These are phyloP conservation scores for Engystomops pustulosus DNA, from an alignment of 2,113 vertebrate genomes.

Conservation along the genomic window DNA sequence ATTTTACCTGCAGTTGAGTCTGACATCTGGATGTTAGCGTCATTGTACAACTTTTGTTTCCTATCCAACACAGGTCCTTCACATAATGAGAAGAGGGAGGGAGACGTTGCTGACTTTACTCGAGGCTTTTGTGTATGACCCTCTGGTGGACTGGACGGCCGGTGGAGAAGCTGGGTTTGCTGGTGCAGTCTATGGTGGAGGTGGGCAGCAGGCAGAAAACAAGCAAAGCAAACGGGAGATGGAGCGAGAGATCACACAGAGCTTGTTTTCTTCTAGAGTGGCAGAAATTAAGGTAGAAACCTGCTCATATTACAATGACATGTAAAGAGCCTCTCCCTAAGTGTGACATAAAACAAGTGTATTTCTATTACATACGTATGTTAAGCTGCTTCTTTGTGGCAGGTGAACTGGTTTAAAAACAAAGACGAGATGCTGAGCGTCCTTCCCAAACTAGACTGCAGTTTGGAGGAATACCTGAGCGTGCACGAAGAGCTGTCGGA, in stretches of 20 bases:
- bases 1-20: too few species aligned
- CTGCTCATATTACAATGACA: neutral
- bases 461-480: constrained; percentile 88
- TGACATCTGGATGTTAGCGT: too few species aligned
- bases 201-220: constrained; percentile 94
- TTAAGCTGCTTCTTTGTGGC: constrained; percentile 47
- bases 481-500: constrained; percentile 89
- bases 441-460: constrained; percentile 89
- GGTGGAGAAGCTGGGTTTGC: constrained; percentile 96
- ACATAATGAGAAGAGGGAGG: constrained; percentile 95
- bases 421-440: constrained; percentile 94
- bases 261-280: constrained; percentile 95
- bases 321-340: neutral
- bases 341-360: neutral
- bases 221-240: constrained; percentile 98
- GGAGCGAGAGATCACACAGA: constrained; percentile 97
- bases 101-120: constrained; percentile 93
- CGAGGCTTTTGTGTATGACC: constrained; percentile 97
- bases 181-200: constrained; percentile 95
- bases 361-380: too few species aligned
- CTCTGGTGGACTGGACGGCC: constrained; percentile 97
- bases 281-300: constrained; percentile 92
- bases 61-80: constrained; percentile 80
- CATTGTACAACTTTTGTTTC: too few species aligned
- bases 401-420: constrained; percentile 99